A percentile compares a stretch with the other conserved stretches of the same genome.
Conservation (phyloP, 1,140 invertebrate genomes). For the Bombus difficillimus region DNA sequence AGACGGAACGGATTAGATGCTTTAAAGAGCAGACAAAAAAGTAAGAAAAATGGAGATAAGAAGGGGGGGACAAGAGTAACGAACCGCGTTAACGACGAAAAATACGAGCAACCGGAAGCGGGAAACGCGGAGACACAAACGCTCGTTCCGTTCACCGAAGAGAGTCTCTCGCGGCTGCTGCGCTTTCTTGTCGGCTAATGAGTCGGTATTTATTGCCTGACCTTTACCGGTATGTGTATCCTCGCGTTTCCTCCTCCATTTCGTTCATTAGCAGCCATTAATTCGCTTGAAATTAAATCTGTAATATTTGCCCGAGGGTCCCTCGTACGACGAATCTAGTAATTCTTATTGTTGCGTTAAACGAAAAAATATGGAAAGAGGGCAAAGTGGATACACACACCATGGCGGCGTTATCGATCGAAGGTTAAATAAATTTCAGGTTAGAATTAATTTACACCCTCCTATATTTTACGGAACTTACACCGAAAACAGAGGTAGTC, state of each 20-base stretch:
- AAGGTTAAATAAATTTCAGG: not conserved
- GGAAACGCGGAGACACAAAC: not conserved
- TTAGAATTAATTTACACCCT: not conserved
- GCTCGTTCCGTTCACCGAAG: constrained; percentile 1
- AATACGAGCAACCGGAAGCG: not conserved
- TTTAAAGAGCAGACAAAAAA: not conserved
- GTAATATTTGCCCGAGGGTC: not conserved
- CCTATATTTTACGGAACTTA: not conserved
- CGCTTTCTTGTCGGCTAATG: constrained; percentile 13
- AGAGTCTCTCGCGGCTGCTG: not conserved
- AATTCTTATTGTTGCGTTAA: not conserved
- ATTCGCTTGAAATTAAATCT: constrained; percentile 16
- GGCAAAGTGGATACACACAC: too few species aligned
- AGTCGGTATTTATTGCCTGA: constrained; percentile 37
- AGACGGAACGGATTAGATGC: not conserved
- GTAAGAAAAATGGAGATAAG: not conserved
- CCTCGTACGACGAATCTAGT: not conserved
- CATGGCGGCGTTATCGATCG: not conserved
- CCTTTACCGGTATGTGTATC: constrained; percentile 9
- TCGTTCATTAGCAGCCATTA: constrained; percentile 11
- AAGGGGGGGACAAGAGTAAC: constrained; percentile 16
- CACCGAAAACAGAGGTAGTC: constrained; percentile 27
- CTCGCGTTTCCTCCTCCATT: not conserved
- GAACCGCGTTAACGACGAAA: constrained; percentile 1
- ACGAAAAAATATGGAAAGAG: not conserved